Conservation (phyloP, 2,888 invertebrate species). For the Agrotis segetum region DNA sequence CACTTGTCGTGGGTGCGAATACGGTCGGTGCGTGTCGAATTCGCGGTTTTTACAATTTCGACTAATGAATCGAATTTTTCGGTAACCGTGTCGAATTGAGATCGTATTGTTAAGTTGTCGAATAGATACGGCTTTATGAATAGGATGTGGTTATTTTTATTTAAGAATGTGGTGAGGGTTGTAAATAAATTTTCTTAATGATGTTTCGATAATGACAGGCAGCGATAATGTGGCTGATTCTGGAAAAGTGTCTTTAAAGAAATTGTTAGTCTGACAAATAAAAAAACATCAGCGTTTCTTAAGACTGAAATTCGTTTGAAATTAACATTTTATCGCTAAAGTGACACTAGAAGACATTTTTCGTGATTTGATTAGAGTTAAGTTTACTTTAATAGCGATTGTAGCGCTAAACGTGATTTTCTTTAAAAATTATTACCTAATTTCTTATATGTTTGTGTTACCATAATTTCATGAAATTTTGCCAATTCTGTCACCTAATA, state of each 20-base stretch:
- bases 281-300: no score
- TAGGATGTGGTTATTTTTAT: conserved; percentile 45
- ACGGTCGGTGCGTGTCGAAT: conserved; percentile 86
- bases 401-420: no score
- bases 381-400: no score
- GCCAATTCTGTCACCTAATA: no score
- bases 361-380: no score
- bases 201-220: conserved; percentile 16
- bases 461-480: no score
- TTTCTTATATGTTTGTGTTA: no score
- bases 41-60: conserved; percentile 85
- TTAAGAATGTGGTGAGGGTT: conserved; percentile 20
- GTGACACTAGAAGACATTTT: no score
- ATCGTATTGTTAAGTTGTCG: conserved; percentile 60
- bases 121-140: conserved; percentile 55
- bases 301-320: no score
- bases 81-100: conserved; percentile 69
- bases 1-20: conserved; percentile 84
- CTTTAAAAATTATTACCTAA: no score
- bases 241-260: background rate
- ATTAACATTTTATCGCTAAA: no score
- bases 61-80: conserved; percentile 78
- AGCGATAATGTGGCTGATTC: conserved; percentile 24
- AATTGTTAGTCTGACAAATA: background rate
- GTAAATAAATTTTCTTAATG: conserved; percentile 51